A percentile compares a stretch with the other conserved stretches of the same genome.
Evolutionary conservation across 2,888 invertebrate genomes (phyloP).

Genomic region (Ptychoptera albimana): DNA sequence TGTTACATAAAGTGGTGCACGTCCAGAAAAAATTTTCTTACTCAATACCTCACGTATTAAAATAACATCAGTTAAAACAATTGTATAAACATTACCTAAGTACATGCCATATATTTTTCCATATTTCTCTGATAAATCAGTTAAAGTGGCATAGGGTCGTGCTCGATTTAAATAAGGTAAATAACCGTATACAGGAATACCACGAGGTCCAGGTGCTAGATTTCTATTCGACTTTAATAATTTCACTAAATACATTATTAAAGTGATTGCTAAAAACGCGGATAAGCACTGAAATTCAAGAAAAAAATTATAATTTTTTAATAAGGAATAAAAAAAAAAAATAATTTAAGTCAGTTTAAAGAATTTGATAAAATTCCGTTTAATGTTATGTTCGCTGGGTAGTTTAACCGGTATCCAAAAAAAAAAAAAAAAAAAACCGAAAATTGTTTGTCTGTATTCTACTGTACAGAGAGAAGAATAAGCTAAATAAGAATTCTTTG

Average conservation of each 20-base stretch:
- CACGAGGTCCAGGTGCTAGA: conserved; percentile 60
- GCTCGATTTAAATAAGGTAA: conserved; percentile 52
- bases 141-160: conserved; percentile 56
- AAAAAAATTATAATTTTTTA: too few species aligned
- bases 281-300: neutral
- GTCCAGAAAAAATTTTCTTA: conserved; percentile 52
- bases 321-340: too few species aligned
- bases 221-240: conserved; percentile 28
- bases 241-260: conserved; percentile 23
- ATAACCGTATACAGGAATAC: conserved; percentile 64
- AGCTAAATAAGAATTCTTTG: too few species aligned
- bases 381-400: too few species aligned
- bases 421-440: too few species aligned
- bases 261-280: conserved; percentile 13
- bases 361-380: too few species aligned
- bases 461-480: too few species aligned
- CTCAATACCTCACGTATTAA: conserved; percentile 56
- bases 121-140: conserved; percentile 46
- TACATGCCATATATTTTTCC: conserved; percentile 58
- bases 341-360: too few species aligned
- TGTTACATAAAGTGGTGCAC: conserved; percentile 65
- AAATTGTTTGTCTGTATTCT: too few species aligned
- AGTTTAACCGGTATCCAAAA: too few species aligned
- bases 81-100: conserved; percentile 59
- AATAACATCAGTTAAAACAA: conserved; percentile 60